phyloP scores from a whole-genome alignment of 2,888 invertebrate species.

The Mechanitis mazaeus region DNA sequence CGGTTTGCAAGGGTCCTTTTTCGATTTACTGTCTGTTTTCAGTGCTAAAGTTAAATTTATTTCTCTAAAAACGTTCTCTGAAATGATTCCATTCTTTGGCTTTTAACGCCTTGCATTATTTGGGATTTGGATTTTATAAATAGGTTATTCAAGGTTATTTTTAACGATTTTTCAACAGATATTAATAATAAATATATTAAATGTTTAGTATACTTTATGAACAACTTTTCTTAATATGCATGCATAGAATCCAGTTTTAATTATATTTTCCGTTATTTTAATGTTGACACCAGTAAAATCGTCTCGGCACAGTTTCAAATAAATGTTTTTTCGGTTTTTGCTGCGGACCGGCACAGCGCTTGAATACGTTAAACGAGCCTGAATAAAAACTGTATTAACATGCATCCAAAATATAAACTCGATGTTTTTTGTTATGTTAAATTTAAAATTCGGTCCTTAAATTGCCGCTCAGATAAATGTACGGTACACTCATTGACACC shows the following conservation, averaged over 20 bases:
- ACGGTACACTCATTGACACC: constrained; percentile 64
- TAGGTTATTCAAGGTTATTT: background rate
- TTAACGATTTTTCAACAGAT: background rate
- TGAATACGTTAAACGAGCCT: constrained; percentile 56
- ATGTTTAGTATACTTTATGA: too few relatives aligned
- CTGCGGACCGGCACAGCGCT: constrained; percentile 44
- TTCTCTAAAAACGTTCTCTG: constrained; percentile 27
- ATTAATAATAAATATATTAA: background rate
- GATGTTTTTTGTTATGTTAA: constrained; percentile 59
- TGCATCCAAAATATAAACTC: constrained; percentile 50
- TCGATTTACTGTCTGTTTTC: constrained; percentile 55
- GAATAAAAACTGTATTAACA: constrained; percentile 61
- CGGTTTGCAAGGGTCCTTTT: constrained; percentile 64
- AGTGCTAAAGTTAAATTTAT: constrained; percentile 43
- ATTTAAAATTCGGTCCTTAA: constrained; percentile 56
- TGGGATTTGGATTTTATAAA: constrained; percentile 9
- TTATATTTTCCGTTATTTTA: constrained; percentile 48
- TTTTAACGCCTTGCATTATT: constrained; percentile 26
- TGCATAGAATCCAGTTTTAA: constrained; percentile 31
- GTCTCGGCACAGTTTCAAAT: constrained; percentile 59
- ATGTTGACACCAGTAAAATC: constrained; percentile 61
- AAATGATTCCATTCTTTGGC: constrained; percentile 22
- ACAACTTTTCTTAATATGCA: too few relatives aligned
- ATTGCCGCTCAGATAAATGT: constrained; percentile 46
- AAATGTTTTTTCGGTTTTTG: constrained; percentile 63